Conservation (phyloP, 1,140 invertebrate species). For the Papilio machaon region DNA sequence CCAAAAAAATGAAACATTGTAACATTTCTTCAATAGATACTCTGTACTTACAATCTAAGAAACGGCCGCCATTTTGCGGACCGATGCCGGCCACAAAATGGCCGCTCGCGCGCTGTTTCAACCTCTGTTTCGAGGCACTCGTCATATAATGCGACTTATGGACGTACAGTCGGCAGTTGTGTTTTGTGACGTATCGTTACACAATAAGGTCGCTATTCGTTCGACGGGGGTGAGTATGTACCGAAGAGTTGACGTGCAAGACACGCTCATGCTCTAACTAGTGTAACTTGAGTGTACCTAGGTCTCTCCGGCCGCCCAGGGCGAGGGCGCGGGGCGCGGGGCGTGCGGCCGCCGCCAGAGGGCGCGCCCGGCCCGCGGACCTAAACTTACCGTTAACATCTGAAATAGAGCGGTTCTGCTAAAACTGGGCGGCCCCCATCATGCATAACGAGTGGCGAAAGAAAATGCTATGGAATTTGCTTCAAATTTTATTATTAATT, state of each 20-base stretch:
- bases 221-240: constrained; percentile 56
- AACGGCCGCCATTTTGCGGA: constrained; percentile 69
- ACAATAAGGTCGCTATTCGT: constrained; percentile 43
- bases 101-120: constrained; percentile 57
- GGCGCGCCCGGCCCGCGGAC: constrained; percentile 63
- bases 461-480: constrained; percentile 77
- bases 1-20: constrained; percentile 64
- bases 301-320: constrained; percentile 42
- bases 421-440: constrained; percentile 72
- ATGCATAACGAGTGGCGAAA: constrained; percentile 67
- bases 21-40: constrained; percentile 73
- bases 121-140: constrained; percentile 50
- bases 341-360: constrained; percentile 44
- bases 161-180: constrained; percentile 42
- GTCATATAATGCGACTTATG: constrained; percentile 41
- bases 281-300: constrained; percentile 54
- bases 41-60: constrained; percentile 76
- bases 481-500: constrained; percentile 72
- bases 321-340: constrained; percentile 38
- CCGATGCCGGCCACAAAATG: constrained; percentile 63
- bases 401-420: constrained; percentile 79
- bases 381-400: constrained; percentile 81
- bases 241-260: constrained; percentile 70
- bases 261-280: constrained; percentile 63
- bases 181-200: constrained; percentile 41